Conservation (phyloP, 2,797 vertebrate species). For the Labroides dimidiatus region DNA sequence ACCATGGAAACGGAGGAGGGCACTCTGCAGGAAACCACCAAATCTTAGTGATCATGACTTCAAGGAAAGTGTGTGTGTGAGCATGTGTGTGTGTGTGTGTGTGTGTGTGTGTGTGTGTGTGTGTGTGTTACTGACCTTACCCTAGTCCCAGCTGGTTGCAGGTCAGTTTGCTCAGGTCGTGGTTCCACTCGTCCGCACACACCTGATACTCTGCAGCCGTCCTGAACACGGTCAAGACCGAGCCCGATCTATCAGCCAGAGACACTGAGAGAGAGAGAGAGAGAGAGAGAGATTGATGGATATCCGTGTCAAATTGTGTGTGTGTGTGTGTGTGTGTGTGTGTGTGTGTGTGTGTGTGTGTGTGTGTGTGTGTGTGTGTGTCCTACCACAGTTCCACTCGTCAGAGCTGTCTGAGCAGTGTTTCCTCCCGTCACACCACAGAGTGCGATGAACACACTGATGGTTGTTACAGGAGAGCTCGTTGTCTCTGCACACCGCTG, state of each 20-base stretch:
- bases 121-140: conserved; percentile 93
- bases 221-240: conserved; percentile 85
- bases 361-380: conserved; percentile 8
- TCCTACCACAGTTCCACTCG: conserved; percentile 93
- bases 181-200: conserved; percentile 93
- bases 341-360: not conserved
- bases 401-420: conserved; percentile 94
- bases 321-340: too few species aligned
- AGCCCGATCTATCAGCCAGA: conserved; percentile 80
- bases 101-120: conserved; percentile 30
- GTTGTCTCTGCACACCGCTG: conserved; percentile 84
- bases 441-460: conserved; percentile 87
- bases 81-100: conserved; percentile 32
- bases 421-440: conserved; percentile 91
- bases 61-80: conserved; percentile 12
- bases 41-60: not conserved
- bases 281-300: too few species aligned
- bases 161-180: conserved; percentile 87
- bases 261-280: conserved; percentile 79
- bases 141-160: conserved; percentile 96
- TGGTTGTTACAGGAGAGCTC: conserved; percentile 92
- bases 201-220: conserved; percentile 88
- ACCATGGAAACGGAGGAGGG: conserved; percentile 81
- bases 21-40: conserved; percentile 55
- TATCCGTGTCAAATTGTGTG: too few species aligned